Percentiles rank a stretch among this genome's conserved stretches.
Evolutionary conservation across 2,888 invertebrate genomes (phyloP).

Genomic region (Drosophila antonietae): DNA sequence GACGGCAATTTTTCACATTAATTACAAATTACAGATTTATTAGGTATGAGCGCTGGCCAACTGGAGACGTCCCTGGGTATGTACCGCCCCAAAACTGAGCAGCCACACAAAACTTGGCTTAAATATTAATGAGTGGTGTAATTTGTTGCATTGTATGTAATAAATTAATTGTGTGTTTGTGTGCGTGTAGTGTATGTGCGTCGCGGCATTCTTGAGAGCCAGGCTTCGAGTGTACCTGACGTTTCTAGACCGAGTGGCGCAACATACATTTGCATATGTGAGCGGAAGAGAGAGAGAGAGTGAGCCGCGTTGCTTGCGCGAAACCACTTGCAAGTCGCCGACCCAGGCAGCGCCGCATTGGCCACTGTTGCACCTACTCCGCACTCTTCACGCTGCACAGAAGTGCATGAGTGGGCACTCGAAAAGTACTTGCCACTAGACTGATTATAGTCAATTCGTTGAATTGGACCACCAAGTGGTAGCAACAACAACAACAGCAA

Average conservation of each 20-base stretch:
- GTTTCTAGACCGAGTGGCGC: slow-evolving; percentile 63
- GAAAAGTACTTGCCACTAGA: slow-evolving; percentile 81
- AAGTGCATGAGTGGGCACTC: slow-evolving; percentile 80
- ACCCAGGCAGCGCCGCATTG: slow-evolving; percentile 24
- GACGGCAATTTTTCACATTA: slow-evolving; percentile 80
- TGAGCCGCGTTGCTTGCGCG: neutral
- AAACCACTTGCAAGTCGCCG: slow-evolving; percentile 74
- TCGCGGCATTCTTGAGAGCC: slow-evolving; percentile 57
- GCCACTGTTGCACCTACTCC: slow-evolving; percentile 38
- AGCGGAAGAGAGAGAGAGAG: neutral
- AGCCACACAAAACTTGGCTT: slow-evolving; percentile 69
- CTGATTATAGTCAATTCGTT: slow-evolving; percentile 81
- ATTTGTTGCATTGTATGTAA: slow-evolving; percentile 81
- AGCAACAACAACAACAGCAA: slow-evolving; percentile 25
- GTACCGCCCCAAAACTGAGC: slow-evolving; percentile 39
- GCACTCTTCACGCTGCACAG: slow-evolving; percentile 49
- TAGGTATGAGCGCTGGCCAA: slow-evolving; percentile 64
- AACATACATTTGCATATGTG: slow-evolving; percentile 67
- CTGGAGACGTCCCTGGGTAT: slow-evolving; percentile 35
- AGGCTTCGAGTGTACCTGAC: slow-evolving; percentile 30
- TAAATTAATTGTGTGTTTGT: slow-evolving; percentile 76
- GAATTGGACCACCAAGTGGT: slow-evolving; percentile 80
- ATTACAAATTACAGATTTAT: slow-evolving; percentile 82
- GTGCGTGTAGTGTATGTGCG: slow-evolving; percentile 70
- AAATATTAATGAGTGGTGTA: slow-evolving; percentile 81